phyloP scores from a whole-genome alignment of 2,888 invertebrate species.

The Phyto melanocephala region DNA sequence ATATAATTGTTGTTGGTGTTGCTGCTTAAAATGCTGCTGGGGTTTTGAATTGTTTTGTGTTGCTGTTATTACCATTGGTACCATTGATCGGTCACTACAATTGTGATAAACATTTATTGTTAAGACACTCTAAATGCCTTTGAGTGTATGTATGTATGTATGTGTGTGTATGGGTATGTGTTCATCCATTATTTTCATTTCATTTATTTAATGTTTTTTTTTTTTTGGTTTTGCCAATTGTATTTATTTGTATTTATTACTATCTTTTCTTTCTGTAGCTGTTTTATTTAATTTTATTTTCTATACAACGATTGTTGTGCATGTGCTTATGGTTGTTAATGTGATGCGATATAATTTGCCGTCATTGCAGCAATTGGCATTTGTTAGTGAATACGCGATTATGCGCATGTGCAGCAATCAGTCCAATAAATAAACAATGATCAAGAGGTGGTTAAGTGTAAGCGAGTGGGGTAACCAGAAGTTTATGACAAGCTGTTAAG shows the following conservation, averaged over 20 bases:
- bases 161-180: background rate
- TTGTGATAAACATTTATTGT: conserved; percentile 64
- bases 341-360: conserved; percentile 62
- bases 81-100: conserved; percentile 61
- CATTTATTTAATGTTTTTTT: conserved; percentile 13
- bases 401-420: conserved; percentile 4
- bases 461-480: background rate
- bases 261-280: conserved; percentile 42
- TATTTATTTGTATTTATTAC: conserved; percentile 45
- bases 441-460: background rate
- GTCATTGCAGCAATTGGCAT: conserved; percentile 58
- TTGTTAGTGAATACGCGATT: conserved; percentile 8
- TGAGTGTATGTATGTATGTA: background rate
- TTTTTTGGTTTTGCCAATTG: no score
- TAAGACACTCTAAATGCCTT: conserved; percentile 39
- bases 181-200: conserved; percentile 23
- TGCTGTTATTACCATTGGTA: conserved; percentile 32
- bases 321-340: conserved; percentile 55
- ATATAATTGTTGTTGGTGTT: conserved; percentile 34
- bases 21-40: conserved; percentile 51
- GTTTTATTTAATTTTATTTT: conserved; percentile 53
- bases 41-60: conserved; percentile 33
- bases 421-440: background rate
- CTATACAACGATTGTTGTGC: conserved; percentile 47
- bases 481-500: background rate